A percentile compares a stretch with the other conserved stretches of the same genome.
phyloP scores from a whole-genome alignment of 2,888 invertebrate genomes.

The Spodoptera picta region DNA sequence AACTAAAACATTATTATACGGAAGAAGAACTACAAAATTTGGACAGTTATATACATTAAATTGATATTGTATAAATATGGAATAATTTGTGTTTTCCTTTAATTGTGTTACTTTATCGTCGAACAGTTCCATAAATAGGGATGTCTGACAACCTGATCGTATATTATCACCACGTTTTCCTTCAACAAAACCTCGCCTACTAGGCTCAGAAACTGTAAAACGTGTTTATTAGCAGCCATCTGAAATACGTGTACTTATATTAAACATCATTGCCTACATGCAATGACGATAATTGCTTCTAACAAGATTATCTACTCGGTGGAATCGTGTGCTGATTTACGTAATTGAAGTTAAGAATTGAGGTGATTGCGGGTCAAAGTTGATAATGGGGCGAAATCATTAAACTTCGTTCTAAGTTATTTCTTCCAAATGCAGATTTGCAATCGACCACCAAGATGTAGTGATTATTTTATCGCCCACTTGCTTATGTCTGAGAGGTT shows the following conservation, averaged over 20 bases:
- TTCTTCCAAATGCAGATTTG: slow-evolving; percentile 45
- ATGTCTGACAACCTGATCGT: slow-evolving; percentile 36
- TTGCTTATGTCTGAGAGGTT: slow-evolving; percentile 46
- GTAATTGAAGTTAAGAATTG: slow-evolving; percentile 50
- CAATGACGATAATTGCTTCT: slow-evolving; percentile 49
- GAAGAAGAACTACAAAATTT: background rate
- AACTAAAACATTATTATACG: background rate
- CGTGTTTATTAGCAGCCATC: slow-evolving; percentile 26
- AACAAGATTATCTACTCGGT: slow-evolving; percentile 50
- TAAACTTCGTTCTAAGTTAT: slow-evolving; percentile 20
- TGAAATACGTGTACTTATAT: slow-evolving; percentile 45
- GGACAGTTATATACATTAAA: slow-evolving; percentile 11
- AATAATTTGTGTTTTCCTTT: slow-evolving; percentile 34
- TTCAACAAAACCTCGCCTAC: slow-evolving; percentile 35
- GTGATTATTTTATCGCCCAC: slow-evolving; percentile 45
- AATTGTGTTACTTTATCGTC: slow-evolving; percentile 27
- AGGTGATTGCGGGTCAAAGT: slow-evolving; percentile 50
- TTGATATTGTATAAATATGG: background rate
- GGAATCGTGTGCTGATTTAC: slow-evolving; percentile 48
- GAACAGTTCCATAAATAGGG: slow-evolving; percentile 39
- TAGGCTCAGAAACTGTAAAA: slow-evolving; percentile 31
- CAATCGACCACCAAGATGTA: slow-evolving; percentile 43
- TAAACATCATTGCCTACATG: slow-evolving; percentile 31
- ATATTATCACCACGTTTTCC: slow-evolving; percentile 45
- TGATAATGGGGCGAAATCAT: slow-evolving; percentile 39